Evolutionary conservation across 2,888 invertebrate genomes (phyloP), one percentile per base, ranked within the genome.

Genomic region (Antheraea assamensis): DNA sequence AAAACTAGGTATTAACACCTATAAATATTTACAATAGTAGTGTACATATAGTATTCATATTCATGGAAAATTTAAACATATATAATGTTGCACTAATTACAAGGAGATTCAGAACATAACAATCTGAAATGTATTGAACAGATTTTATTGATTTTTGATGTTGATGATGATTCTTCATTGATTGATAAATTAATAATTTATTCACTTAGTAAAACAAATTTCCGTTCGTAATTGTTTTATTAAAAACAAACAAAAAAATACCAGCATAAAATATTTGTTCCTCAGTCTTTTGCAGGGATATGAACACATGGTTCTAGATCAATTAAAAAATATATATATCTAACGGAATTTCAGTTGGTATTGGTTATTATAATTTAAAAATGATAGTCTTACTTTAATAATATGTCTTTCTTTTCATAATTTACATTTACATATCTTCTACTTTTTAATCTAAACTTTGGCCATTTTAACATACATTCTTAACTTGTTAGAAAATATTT

Each of bases 251-350:
- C 77, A 75, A 75, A 78, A 79, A 77, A 78, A 78, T 78, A 77
- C 75, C 79, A 76, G 77, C 74, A 78, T 78, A 80, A 79, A 83
- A 82, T 78, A 76, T 76, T 84, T 82, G 81, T 80, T 85, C 85
- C 83, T 93, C 93, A 93, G 93, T 93, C 93, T 93, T 92, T 88
- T 83, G 80, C 82, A 88, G 90, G 87, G 74, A 70, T 72, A 49
- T 72, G 66, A 71, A 55, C 74, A 71, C 66, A 68, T 74, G 30
- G n/a, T 64, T 66, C 49, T 71, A 66, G 47, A 58, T 71, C 55
- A 35, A 35, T 52, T 71, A 73, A 55, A 73, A 35, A 70, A 55
- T 30, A 61, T 70, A 42, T 70, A 61, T 73, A 58, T 15, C 70
- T 70, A 19, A 17, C 42, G 35, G 70, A 61, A 47, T 70, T 55